phyloP scores from a whole-genome alignment of 2,888 invertebrate genomes.

The Brenthis daphne region DNA sequence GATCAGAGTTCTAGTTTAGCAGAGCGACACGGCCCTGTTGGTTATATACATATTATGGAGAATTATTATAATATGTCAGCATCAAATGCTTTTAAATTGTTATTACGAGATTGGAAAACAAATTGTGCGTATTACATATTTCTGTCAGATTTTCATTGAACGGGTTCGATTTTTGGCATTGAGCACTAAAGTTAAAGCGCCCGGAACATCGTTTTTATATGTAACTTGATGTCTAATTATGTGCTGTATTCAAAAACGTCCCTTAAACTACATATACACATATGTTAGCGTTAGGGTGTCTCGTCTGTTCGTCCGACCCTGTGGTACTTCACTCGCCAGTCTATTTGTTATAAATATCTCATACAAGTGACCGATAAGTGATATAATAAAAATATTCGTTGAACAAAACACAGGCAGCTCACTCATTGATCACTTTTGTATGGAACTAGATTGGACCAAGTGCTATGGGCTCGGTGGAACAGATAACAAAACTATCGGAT shows the following conservation, averaged over 20 bases:
- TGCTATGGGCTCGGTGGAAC: no score
- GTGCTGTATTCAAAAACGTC: constrained; percentile 12
- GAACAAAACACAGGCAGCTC: no score
- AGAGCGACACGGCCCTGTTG: neutral
- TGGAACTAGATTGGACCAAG: no score
- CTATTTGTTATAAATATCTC: no score
- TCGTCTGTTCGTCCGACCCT: neutral
- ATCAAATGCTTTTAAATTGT: constrained; percentile 14
- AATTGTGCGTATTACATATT: neutral
- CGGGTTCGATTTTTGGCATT: no score
- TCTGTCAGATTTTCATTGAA: no score
- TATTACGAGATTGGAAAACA: neutral
- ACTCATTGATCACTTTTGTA: no score
- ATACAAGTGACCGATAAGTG: no score
- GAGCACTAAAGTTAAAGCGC: no score
- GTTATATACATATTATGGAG: neutral
- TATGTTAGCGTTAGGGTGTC: neutral
- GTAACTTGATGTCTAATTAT: constrained; percentile 10
- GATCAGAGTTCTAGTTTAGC: no score
- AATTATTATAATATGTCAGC: constrained; percentile 7
- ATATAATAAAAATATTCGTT: no score
- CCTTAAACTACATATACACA: constrained; percentile 3
- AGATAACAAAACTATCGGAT: neutral
- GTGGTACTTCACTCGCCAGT: neutral
- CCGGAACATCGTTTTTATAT: neutral